These are phyloP conservation scores for Neopelma chrysocephalum DNA, from an alignment of 2,797 vertebrate species.

Conservation along the genomic window DNA sequence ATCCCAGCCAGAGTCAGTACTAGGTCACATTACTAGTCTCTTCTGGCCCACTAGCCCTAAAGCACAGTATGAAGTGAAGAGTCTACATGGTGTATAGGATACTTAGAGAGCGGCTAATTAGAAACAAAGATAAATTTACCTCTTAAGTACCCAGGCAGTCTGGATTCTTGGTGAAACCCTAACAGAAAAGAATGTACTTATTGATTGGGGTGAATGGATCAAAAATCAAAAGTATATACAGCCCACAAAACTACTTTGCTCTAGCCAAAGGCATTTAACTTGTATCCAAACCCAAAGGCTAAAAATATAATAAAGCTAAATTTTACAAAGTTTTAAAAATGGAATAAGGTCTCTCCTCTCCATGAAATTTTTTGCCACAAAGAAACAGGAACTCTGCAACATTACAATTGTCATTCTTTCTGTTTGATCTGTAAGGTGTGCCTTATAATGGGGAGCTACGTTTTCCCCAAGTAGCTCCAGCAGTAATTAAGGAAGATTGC, in stretches of 20 bases:
- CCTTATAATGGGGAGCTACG: neutral
- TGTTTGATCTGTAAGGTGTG: neutral
- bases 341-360: neutral
- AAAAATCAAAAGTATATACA: neutral
- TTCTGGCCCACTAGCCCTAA: neutral
- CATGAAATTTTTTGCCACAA: neutral
- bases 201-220: neutral
- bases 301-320: neutral
- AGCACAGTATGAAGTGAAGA: neutral
- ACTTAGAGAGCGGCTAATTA: neutral
- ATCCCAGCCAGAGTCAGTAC: neutral
- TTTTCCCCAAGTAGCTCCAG: neutral
- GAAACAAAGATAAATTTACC: neutral
- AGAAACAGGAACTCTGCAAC: neutral
- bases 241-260: neutral
- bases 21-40: neutral
- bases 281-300: neutral
- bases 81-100: neutral
- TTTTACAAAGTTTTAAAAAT: neutral
- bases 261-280: neutral
- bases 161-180: neutral
- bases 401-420: neutral
- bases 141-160: neutral
- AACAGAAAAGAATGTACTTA: neutral
- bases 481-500: neutral